A percentile compares a stretch with the other conserved stretches of the same genome.
Conservation (phyloP, 2,113 vertebrate genomes). For the Cinclus mexicanus region DNA sequence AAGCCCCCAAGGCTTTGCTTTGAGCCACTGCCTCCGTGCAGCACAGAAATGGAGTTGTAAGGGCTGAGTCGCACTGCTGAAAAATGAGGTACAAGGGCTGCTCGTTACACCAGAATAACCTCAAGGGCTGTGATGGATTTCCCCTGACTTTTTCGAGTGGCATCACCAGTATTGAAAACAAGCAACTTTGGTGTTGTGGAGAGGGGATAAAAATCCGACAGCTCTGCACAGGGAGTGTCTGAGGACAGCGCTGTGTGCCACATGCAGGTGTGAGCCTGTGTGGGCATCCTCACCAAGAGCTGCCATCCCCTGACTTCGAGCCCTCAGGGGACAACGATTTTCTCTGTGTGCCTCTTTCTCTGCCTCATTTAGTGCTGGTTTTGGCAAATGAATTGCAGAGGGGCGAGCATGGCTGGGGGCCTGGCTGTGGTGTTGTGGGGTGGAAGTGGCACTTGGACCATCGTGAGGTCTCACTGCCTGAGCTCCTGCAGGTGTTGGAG, state of each 20-base stretch:
- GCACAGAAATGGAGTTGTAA: neutral
- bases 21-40: neutral
- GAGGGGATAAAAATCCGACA: neutral
- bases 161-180: neutral
- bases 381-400: neutral
- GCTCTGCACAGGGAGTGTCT: rapidly evolving
- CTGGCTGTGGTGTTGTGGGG: rapidly evolving
- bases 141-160: neutral
- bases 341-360: neutral
- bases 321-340: neutral
- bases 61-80: neutral
- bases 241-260: rapidly evolving
- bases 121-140: neutral
- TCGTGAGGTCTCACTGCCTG: rapidly evolving
- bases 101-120: neutral
- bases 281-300: neutral
- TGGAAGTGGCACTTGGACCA: neutral
- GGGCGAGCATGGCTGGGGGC: rapidly evolving
- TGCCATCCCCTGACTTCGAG: rapidly evolving
- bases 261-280: rapidly evolving
- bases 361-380: neutral
- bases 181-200: neutral
- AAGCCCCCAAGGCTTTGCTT: neutral
- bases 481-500: neutral
- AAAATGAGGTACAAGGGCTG: slow-evolving; percentile 30